Evolutionary conservation across 2,797 vertebrate genomes (phyloP).

Genomic region (Pterois miles): DNA sequence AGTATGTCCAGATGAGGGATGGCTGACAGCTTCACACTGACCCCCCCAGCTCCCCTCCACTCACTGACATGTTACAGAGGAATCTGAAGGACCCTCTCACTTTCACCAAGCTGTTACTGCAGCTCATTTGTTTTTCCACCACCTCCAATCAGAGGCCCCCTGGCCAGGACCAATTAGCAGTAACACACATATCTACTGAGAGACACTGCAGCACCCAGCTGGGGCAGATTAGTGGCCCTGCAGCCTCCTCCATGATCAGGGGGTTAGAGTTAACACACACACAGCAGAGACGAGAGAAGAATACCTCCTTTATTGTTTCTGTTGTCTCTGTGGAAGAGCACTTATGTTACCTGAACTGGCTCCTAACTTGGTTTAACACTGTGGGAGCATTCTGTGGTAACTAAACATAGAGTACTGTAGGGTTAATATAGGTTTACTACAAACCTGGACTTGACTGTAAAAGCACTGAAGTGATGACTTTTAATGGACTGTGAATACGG

Average conservation of each 20-base stretch:
- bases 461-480: background rate
- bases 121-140: constrained; percentile 54
- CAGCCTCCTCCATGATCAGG: constrained; percentile 36
- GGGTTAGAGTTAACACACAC: constrained; percentile 57
- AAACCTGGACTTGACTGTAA: background rate
- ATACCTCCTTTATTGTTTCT: background rate
- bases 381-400: too few relatives aligned
- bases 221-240: constrained; percentile 58
- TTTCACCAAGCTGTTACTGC: constrained; percentile 68
- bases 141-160: constrained; percentile 53
- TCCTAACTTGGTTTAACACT: background rate
- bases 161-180: constrained; percentile 63
- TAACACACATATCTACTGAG: constrained; percentile 34
- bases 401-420: background rate
- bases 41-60: background rate
- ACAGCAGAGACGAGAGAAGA: constrained; percentile 20
- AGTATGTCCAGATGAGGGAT: background rate
- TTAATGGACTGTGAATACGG: background rate
- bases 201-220: constrained; percentile 51
- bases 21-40: background rate
- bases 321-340: background rate
- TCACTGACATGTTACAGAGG: constrained; percentile 30
- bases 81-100: constrained; percentile 42
- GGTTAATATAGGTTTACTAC: background rate
- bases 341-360: background rate